Conservation (phyloP, 2,888 invertebrate genomes). For the Lepidocyrtoides sp. region DNA sequence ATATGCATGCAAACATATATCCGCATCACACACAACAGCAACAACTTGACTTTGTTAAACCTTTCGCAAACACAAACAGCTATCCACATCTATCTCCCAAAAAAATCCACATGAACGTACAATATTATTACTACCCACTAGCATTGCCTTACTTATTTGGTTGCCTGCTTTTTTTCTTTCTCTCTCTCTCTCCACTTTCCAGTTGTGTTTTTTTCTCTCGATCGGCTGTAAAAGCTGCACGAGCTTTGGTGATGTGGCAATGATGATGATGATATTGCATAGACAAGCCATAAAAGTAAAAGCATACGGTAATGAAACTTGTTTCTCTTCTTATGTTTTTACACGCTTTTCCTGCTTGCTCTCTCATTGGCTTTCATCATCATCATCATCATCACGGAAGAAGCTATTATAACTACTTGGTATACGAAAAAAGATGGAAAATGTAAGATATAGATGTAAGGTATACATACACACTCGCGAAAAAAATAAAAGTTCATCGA, state of each 20-base stretch:
- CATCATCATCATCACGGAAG: background rate
- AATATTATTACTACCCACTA: constrained; percentile 35
- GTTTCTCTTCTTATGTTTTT: constrained; percentile 67
- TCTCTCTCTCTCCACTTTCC: constrained; percentile 44
- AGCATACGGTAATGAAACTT: constrained; percentile 79
- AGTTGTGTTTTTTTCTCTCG: constrained; percentile 51
- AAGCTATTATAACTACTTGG: constrained; percentile 2
- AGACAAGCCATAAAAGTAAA: constrained; percentile 79
- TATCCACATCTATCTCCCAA: background rate
- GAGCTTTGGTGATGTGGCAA: constrained; percentile 24
- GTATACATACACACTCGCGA: background rate
- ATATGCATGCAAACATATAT: constrained; percentile 11
- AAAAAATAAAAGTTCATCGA: constrained; percentile 21
- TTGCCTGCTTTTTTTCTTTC: constrained; percentile 19
- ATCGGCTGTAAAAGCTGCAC: constrained; percentile 75
- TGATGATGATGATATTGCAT: constrained; percentile 68
- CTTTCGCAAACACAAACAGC: constrained; percentile 5
- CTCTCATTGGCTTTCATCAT: constrained; percentile 53
- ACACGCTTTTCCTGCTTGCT: constrained; percentile 12
- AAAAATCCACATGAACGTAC: constrained; percentile 15
- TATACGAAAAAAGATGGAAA: background rate
- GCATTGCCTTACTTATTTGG: constrained; percentile 14
- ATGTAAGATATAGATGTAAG: background rate
- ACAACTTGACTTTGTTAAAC: constrained; percentile 13
- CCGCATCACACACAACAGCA: background rate